Evolutionary conservation across 2,888 invertebrate genomes (phyloP).

Genomic region (Meiosimyza decipiens): DNA sequence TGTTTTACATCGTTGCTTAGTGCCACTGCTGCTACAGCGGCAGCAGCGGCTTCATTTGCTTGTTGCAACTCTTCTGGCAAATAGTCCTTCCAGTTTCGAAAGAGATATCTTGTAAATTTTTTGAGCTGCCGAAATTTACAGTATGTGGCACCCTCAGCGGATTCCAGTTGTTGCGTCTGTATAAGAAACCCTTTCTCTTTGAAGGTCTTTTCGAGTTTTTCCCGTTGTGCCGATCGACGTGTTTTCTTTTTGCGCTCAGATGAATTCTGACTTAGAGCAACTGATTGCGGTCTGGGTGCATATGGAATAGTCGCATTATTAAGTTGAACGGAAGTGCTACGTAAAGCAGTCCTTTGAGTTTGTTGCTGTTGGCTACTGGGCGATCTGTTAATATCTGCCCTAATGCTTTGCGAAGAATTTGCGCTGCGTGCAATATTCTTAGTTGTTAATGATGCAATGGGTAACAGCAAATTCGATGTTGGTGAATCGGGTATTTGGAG

Average conservation of each 20-base stretch:
- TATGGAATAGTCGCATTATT: slow-evolving; percentile 30
- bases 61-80: slow-evolving; percentile 74
- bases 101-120: slow-evolving; percentile 91
- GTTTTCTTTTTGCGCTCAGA: slow-evolving; percentile 74
- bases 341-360: slow-evolving; percentile 19
- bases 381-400: too few relatives aligned
- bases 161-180: slow-evolving; percentile 91
- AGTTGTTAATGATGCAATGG: slow-evolving; percentile 42
- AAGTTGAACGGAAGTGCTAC: slow-evolving; percentile 30
- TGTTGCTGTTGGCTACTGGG: not conserved
- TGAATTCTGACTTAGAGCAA: slow-evolving; percentile 51
- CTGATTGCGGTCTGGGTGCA: slow-evolving; percentile 15
- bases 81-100: slow-evolving; percentile 94
- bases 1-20: too few relatives aligned
- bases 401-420: slow-evolving; percentile 12
- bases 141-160: slow-evolving; percentile 92
- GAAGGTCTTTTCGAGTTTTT: slow-evolving; percentile 91
- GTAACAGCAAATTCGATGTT: slow-evolving; percentile 52
- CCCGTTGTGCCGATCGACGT: slow-evolving; percentile 83
- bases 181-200: slow-evolving; percentile 93
- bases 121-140: slow-evolving; percentile 91
- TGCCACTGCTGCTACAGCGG: slow-evolving; percentile 49
- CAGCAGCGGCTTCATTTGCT: slow-evolving; percentile 46
- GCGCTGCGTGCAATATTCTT: slow-evolving; percentile 41
- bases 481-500: slow-evolving; percentile 63